Evolutionary conservation across 1,140 invertebrate genomes (phyloP).

Genomic region (Pteromalus puparum): DNA sequence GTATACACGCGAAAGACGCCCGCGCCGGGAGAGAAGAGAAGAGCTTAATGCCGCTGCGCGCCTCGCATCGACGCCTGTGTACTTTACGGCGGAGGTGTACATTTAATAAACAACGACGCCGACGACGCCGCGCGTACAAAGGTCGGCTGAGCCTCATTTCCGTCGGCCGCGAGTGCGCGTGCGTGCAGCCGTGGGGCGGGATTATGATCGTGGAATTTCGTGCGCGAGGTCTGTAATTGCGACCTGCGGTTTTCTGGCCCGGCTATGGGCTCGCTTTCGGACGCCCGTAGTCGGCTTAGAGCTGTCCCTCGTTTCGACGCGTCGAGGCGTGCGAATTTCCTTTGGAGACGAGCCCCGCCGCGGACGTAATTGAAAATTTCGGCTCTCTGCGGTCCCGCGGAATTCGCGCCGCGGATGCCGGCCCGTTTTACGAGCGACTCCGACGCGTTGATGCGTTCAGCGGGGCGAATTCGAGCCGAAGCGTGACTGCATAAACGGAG

Average conservation of each 20-base stretch:
- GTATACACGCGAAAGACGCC: background rate
- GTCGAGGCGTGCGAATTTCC: background rate
- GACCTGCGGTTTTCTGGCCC: conserved; percentile 18
- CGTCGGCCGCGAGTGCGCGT: background rate
- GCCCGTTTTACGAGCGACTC: background rate
- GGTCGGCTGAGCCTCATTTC: conserved; percentile 5
- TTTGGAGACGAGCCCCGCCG: too few relatives aligned
- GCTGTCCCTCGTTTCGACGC: too few relatives aligned
- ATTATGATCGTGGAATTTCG: conserved; percentile 24
- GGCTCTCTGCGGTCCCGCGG: background rate
- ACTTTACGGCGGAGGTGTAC: background rate
- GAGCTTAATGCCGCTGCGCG: background rate
- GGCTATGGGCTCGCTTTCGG: background rate
- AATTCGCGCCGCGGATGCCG: background rate
- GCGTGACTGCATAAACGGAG: too few relatives aligned
- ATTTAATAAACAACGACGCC: conserved; percentile 40
- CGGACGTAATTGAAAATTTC: conserved; percentile 12
- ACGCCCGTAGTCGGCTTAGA: too few relatives aligned
- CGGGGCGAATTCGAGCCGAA: too few relatives aligned
- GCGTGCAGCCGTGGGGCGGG: background rate
- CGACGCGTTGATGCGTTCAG: too few relatives aligned
- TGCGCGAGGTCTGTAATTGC: conserved; percentile 28
- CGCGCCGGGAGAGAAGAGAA: background rate
- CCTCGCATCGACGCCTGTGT: conserved; percentile 13
- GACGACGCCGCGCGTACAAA: conserved; percentile 4